Evolutionary conservation across 2,888 invertebrate species (phyloP).

Genomic region (Troides aeacus): DNA sequence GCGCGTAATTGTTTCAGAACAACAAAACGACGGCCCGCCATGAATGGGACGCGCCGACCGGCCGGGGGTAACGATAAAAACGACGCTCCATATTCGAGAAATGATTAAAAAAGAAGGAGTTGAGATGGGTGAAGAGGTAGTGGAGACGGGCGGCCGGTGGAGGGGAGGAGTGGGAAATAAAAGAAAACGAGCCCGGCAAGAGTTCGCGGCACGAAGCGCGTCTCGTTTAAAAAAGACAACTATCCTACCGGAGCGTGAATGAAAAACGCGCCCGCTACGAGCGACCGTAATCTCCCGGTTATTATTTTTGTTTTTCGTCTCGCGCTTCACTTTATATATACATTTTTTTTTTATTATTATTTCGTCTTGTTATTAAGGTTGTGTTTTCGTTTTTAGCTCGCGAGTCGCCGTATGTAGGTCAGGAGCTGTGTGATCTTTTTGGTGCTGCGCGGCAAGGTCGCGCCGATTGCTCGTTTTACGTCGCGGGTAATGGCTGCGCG

Average conservation of each 20-base stretch:
- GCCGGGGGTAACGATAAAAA: conserved; percentile 77
- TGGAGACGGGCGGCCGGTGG: too few relatives aligned
- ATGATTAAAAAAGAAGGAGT: conserved; percentile 73
- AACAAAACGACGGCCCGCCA: conserved; percentile 54
- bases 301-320: conserved; percentile 74
- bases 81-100: conserved; percentile 78
- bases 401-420: conserved; percentile 72
- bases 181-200: conserved; percentile 59
- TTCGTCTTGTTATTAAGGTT: conserved; percentile 67
- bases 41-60: conserved; percentile 62
- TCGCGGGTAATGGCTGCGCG: conserved; percentile 22
- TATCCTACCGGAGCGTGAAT: conserved; percentile 76
- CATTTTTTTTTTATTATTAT: conserved; percentile 68
- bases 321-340: conserved; percentile 40
- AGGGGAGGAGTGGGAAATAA: conserved; percentile 39
- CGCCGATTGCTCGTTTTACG: conserved; percentile 55
- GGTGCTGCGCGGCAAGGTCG: conserved; percentile 74
- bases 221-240: conserved; percentile 74
- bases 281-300: conserved; percentile 73
- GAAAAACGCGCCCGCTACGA: conserved; percentile 69
- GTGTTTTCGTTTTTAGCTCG: conserved; percentile 67
- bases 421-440: conserved; percentile 67
- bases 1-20: conserved; percentile 62
- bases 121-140: neutral
- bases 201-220: conserved; percentile 71